phyloP scores from a whole-genome alignment of 2,797 vertebrate genomes.

The Galaxias olidus region DNA sequence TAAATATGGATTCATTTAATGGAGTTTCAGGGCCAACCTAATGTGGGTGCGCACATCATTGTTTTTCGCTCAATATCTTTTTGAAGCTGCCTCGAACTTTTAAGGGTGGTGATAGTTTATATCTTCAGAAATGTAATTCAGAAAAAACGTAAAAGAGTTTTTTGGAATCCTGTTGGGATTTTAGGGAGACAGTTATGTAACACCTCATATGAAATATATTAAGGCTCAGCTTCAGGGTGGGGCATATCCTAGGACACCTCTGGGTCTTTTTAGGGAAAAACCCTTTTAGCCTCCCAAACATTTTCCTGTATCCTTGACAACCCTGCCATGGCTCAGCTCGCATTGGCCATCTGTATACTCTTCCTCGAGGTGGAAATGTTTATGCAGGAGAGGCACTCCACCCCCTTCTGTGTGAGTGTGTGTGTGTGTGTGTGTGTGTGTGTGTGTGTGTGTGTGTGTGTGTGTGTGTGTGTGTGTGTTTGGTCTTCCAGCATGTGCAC shows the following conservation, averaged over 20 bases:
- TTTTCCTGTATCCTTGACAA: neutral
- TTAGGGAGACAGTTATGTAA: neutral
- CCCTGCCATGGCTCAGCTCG: neutral
- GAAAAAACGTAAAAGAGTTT: neutral
- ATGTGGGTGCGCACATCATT: no score
- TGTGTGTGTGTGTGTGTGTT: neutral
- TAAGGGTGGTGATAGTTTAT: no score
- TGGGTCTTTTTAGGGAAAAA: neutral
- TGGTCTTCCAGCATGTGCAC: neutral
- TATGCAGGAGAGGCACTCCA: neutral
- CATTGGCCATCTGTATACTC: neutral
- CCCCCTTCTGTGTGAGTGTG: neutral
- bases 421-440: constrained; percentile 2
- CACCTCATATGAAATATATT: neutral
- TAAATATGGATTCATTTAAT: no score
- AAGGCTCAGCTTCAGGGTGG: neutral
- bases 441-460: constrained; percentile 1
- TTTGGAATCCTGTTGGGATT: neutral
- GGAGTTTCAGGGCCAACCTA: no score
- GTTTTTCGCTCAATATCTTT: no score
- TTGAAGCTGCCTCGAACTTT: no score
- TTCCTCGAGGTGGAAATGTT: constrained; percentile 4
- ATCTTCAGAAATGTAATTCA: no score
- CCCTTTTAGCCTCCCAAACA: neutral
- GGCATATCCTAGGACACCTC: neutral